Base-by-base conservation (phyloP, 1,140 invertebrate genomes). In the Cephus cinctus region DNA sequence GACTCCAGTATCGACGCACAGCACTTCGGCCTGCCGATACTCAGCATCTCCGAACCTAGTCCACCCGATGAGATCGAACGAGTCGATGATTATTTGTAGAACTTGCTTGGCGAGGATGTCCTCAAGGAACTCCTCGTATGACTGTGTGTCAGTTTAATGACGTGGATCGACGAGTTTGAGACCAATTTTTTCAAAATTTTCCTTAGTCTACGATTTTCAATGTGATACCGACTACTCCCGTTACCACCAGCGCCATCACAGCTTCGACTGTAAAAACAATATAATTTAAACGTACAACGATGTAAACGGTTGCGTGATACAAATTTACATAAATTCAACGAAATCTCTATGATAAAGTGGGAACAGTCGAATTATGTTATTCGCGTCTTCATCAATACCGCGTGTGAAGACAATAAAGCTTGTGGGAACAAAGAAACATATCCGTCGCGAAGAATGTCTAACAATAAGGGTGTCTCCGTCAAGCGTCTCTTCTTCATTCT, bases 11-110 rank as follows among this genome's bases (percentile, higher is more conserved):
- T 77, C 47, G 76, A 80, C 19, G 74, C 75, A 8, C 68, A 82
- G 48, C 82, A 86, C 47, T 87, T 86, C 47, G 86, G 85, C 19
- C 71, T 89, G 56, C 87, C 87, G 27, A 87, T 86, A 46, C 77
- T 89, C 3, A 88, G 86, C 21, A 79, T 90, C 5, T 88, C 86
- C 11, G 86, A 87, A 41, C 87, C 87, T 0, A 88, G 86, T n/a
- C 87, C 87, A 20, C 85, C 86, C 1, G 83, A 86, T 51, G 84
- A 86, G 49, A 81, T 83, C 58, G 78, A 82, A 9, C 63, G 66
- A 16, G 61, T 69, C 22, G 70, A 76, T 50, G 71, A 76, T 14
- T 73, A 73, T 43, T 74, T 77, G 73, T 77, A 77, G 73, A 61
- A 70, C 20, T 69, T 74, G 67, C 72, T 75, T 60, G 63, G 59